These are phyloP conservation scores for Callithrix jacchus DNA, from an alignment of 2,113 vertebrate genomes.

Conservation along the genomic window DNA sequence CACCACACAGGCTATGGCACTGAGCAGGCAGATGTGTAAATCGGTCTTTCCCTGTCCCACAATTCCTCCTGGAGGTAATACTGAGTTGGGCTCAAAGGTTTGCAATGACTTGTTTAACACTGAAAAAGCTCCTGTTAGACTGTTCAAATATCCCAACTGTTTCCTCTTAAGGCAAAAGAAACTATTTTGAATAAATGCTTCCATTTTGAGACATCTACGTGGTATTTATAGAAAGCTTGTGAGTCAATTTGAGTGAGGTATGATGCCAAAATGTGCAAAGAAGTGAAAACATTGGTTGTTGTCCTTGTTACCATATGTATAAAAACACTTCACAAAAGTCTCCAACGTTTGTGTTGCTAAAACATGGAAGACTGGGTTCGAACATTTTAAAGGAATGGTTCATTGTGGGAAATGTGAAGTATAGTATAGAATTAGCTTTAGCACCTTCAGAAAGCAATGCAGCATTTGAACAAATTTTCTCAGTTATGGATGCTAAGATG, in stretches of 20 bases:
- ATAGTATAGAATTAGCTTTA: constrained; percentile 13
- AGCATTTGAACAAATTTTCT: constrained; percentile 24
- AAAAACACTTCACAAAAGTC: constrained; percentile 62
- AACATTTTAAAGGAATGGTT: constrained; percentile 45
- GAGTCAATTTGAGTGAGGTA: constrained; percentile 61
- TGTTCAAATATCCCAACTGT: constrained; percentile 36
- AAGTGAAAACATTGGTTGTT: constrained; percentile 61
- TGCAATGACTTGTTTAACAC: not conserved
- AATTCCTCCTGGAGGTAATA: not conserved
- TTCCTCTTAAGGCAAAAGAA: constrained; percentile 49
- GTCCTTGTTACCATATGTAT: constrained; percentile 63
- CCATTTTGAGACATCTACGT: constrained; percentile 58
- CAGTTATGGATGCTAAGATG: not conserved
- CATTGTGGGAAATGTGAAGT: constrained; percentile 22
- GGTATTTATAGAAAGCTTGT: constrained; percentile 70
- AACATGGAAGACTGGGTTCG: constrained; percentile 52
- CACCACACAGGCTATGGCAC: not conserved
- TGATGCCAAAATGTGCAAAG: constrained; percentile 64
- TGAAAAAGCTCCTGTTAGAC: not conserved
- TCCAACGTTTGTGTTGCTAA: constrained; percentile 54
- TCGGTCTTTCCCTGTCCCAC: not conserved
- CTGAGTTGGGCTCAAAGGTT: not conserved
- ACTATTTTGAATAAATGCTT: constrained; percentile 65
- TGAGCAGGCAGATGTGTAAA: not conserved
- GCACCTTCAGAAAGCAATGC: constrained; percentile 27